Evolutionary conservation across 1,140 invertebrate species (phyloP).

Genomic region (Palaemon carinicauda): DNA sequence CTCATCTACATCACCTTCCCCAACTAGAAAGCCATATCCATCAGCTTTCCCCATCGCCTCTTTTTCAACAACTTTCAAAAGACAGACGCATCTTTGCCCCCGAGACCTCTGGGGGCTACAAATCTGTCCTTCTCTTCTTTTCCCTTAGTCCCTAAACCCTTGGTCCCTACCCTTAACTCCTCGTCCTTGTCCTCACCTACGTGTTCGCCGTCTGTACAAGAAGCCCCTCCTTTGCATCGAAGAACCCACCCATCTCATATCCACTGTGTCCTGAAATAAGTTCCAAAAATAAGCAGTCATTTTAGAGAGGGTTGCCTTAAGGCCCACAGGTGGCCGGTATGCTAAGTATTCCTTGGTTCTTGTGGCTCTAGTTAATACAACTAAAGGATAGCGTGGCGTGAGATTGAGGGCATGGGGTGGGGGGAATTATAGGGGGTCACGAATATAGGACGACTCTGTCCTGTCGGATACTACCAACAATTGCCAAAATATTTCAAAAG

Average conservation of each 20-base stretch:
- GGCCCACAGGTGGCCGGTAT: constrained; percentile 22
- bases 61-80: background rate
- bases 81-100: background rate
- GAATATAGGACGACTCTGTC: background rate
- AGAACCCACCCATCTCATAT: background rate
- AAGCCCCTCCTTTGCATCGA: background rate
- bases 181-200: background rate
- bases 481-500: constrained; percentile 1
- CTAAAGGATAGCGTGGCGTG: background rate
- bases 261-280: constrained; percentile 5
- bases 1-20: background rate
- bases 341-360: constrained; percentile 34
- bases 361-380: background rate
- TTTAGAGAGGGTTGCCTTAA: constrained; percentile 3
- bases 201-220: background rate
- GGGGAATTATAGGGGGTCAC: background rate
- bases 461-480: background rate
- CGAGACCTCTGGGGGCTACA: background rate
- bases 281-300: background rate
- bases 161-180: background rate
- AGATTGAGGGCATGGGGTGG: background rate
- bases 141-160: background rate
- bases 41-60: background rate
- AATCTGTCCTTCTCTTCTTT: background rate
- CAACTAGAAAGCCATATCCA: background rate